Percentiles rank a stretch among this genome's conserved stretches.
These are phyloP conservation scores for Euproctis similis DNA, from an alignment of 2,888 invertebrate genomes.

Conservation along the genomic window DNA sequence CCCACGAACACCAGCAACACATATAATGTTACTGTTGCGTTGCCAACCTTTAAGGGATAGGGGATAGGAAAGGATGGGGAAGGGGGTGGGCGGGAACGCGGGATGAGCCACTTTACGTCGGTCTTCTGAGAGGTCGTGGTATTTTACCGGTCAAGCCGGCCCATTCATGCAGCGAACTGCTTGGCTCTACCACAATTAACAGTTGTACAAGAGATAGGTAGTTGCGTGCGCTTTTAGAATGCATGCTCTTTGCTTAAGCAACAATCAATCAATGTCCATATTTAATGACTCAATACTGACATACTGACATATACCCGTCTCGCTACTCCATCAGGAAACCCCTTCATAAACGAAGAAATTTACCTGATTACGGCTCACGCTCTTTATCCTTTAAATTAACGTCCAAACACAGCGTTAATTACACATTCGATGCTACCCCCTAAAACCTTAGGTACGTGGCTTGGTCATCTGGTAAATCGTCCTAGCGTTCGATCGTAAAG, in stretches of 20 bases:
- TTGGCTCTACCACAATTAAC: no score
- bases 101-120: no score
- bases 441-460: conserved; percentile 55
- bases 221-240: conserved; percentile 57
- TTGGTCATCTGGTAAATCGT: conserved; percentile 57
- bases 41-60: no score
- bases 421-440: conserved; percentile 39
- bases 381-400: conserved; percentile 47
- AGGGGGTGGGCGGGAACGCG: no score
- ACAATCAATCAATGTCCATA: conserved; percentile 63
- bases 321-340: conserved; percentile 38
- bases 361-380: conserved; percentile 44
- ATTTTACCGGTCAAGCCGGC: no score
- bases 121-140: no score
- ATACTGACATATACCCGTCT: no score
- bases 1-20: no score
- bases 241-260: conserved; percentile 53
- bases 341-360: conserved; percentile 52
- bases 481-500: conserved; percentile 55
- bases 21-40: no score
- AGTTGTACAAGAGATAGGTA: no score
- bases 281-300: conserved; percentile 70
- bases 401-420: conserved; percentile 41
- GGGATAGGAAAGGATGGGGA: no score
- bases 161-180: no score